A percentile compares a stretch with the other conserved stretches of the same genome.
These are phyloP conservation scores for Leucophenga maculata DNA, from an alignment of 2,888 invertebrate species.

Conservation along the genomic window DNA sequence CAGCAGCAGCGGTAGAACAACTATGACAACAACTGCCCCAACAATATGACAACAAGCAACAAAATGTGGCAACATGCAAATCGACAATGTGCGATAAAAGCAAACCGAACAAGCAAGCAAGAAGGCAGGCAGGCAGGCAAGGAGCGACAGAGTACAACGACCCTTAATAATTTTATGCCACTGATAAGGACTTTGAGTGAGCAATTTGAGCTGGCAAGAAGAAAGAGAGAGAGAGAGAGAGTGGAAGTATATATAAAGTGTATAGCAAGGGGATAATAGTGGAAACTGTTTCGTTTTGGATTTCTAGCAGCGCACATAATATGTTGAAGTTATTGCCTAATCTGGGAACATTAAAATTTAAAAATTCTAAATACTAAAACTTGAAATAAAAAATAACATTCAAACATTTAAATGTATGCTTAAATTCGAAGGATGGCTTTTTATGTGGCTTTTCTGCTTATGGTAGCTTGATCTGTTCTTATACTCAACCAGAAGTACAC, in stretches of 20 bases:
- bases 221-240: no score
- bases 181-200: slow-evolving; percentile 6
- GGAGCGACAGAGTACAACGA: slow-evolving; percentile 3
- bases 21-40: not conserved
- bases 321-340: no score
- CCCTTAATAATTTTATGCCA: slow-evolving; percentile 13
- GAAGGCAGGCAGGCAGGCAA: not conserved
- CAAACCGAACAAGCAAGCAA: not conserved
- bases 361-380: no score
- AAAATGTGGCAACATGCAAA: slow-evolving; percentile 22
- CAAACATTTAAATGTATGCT: no score
- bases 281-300: no score
- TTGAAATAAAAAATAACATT: no score
- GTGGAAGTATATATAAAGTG: no score
- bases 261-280: no score
- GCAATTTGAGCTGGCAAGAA: no score
- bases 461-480: not conserved
- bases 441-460: not conserved
- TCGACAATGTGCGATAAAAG: not conserved
- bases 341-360: no score
- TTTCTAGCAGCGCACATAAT: no score
- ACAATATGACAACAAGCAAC: slow-evolving; percentile 31
- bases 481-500: not conserved
- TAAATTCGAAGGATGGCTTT: not conserved
- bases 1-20: not conserved